Conservation (phyloP, 2,113 vertebrate genomes). For the Danio rerio region DNA sequence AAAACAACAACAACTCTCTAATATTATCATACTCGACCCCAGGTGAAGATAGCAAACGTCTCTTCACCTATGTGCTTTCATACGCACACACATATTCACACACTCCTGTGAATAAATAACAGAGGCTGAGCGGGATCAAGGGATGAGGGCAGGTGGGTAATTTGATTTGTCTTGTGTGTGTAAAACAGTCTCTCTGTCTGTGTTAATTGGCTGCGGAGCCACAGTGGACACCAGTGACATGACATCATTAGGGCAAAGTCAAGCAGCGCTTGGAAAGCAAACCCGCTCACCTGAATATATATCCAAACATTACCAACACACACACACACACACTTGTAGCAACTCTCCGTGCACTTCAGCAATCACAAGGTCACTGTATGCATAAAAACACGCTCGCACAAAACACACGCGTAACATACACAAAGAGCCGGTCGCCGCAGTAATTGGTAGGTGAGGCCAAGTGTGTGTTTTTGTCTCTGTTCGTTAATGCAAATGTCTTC, state of each 20-base stretch:
- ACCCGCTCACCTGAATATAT: constrained; percentile 26
- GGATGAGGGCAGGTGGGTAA: constrained; percentile 39
- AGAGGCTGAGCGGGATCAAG: background rate
- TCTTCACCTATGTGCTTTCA: constrained; percentile 25
- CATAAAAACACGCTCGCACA: constrained; percentile 20
- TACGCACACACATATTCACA: background rate
- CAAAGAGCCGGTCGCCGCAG: background rate
- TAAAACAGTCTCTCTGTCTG: constrained; percentile 3
- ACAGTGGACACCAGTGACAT: constrained; percentile 17
- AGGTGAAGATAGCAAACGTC: background rate
- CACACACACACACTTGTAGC: background rate
- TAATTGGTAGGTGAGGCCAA: constrained; percentile 27
- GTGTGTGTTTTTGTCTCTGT: constrained; percentile 4
- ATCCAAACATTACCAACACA: background rate
- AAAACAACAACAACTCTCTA: background rate
- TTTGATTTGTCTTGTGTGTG: constrained; percentile 46
- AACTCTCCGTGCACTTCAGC: background rate
- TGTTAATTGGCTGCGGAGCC: constrained; percentile 51
- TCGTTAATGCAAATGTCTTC: constrained; percentile 30
- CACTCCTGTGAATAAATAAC: constrained; percentile 46
- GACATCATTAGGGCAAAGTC: constrained; percentile 32
- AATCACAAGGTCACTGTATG: constrained; percentile 9
- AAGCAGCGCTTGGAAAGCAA: constrained; percentile 23
- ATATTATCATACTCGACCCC: constrained; percentile 34
- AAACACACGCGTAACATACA: background rate